Base-by-base conservation (phyloP, 2,113 vertebrate species). In the Sylvilagus bachmani region DNA sequence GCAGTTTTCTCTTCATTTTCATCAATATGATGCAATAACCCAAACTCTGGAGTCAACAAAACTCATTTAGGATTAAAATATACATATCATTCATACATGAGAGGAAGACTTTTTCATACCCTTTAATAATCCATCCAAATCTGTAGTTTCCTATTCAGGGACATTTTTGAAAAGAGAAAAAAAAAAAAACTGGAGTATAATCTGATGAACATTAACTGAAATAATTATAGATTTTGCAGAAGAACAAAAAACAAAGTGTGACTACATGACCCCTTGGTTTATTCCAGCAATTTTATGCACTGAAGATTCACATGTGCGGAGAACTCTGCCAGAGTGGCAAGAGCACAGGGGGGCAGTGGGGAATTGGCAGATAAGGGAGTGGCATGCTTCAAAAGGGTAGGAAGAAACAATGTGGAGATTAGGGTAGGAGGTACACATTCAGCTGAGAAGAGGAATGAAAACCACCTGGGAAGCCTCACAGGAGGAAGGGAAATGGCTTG, bases 11-110 rank as follows among this genome's bases (percentile, higher is more conserved):
- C 81, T 87, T 64, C 55, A 53, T n/a, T 91, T 66, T 73, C 3
- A 33, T 78, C 31, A 38, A 9, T 36, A n/a, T 73, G 69, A 88
- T 74, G 5, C 11, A 91, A 31, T 44, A 87, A 88, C 24, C 86
- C 14, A 44, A 4, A n/a, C 19, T 51, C 77, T 49, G 13, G 33
- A 73, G 29, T 17, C 67, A 33, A 21, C 27, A 1, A 12, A 31
- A 91, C 29, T 81, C 27, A 44, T n/a, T 77, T 22, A 86, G 14
- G 29, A 36, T 86, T 91, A 78, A 95, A 83, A 36, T 55, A 61
- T 77, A 25, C 6, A 51, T 67, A 58, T 19, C 58, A 12, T 80
- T 86, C 24, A 85, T 53, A 71, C 0, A 61, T 29, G 21, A 27
- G 16, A 51, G 81, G 13, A 69, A 70, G 12, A 73, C 10, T 70